A percentile compares a stretch with the other conserved stretches of the same genome.
Evolutionary conservation across 2,797 vertebrate genomes (phyloP).

Genomic region (Holocentrus rufus): DNA sequence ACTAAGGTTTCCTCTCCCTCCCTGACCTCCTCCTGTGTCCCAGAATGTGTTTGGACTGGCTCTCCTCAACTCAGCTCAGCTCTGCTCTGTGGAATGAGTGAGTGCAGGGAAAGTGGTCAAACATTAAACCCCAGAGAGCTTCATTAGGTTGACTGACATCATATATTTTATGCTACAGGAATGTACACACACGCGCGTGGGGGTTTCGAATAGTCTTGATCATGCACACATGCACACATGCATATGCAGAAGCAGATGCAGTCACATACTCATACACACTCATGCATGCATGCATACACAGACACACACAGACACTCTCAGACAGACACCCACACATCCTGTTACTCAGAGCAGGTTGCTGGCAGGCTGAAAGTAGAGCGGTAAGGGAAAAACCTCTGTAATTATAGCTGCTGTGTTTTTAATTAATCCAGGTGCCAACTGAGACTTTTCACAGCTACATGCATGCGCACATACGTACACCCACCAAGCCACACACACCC

Average conservation of each 20-base stretch:
- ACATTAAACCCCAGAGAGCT: conserved; percentile 53
- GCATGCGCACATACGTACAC: conserved; percentile 8
- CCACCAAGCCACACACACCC: conserved; percentile 16
- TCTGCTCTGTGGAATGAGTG: conserved; percentile 23
- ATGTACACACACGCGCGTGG: conserved; percentile 17
- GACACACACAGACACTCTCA: not conserved
- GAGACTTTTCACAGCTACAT: conserved; percentile 46
- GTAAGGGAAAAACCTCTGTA: conserved; percentile 32
- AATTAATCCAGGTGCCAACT: conserved; percentile 56
- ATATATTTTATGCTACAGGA: conserved; percentile 66
- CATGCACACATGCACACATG: not conserved
- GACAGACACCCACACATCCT: conserved; percentile 26
- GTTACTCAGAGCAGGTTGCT: conserved; percentile 45
- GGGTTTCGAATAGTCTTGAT: conserved; percentile 25
- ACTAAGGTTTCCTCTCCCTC: conserved; percentile 66
- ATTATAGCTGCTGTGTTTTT: conserved; percentile 62
- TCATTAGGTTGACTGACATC: conserved; percentile 67
- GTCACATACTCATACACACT: not conserved
- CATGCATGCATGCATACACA: too few species aligned
- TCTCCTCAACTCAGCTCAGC: conserved; percentile 43
- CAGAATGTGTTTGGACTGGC: conserved; percentile 79
- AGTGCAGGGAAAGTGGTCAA: conserved; percentile 57
- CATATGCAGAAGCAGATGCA: not conserved
- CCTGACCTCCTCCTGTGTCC: conserved; percentile 63
- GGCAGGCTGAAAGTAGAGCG: conserved; percentile 33